Evolutionary conservation across 2,113 vertebrate genomes (phyloP).

Genomic region (Nannobrachium achirus): DNA sequence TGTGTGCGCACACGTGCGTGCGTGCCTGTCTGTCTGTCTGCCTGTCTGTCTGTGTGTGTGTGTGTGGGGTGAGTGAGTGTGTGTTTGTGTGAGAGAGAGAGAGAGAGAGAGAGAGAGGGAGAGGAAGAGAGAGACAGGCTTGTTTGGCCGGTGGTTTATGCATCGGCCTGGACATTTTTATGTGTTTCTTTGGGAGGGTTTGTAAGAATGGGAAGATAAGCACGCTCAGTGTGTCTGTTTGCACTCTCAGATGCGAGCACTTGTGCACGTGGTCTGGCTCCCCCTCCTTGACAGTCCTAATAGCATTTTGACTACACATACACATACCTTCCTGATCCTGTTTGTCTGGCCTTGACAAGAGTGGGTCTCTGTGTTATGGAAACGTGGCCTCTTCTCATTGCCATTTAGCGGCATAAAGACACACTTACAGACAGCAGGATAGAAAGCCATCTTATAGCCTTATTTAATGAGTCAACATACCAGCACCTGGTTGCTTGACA

Average conservation of each 20-base stretch:
- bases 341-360: constrained; percentile 47
- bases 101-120: neutral
- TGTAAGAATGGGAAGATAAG: neutral
- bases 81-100: too few species aligned
- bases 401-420: constrained; percentile 6
- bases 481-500: constrained; percentile 23
- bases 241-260: too few species aligned
- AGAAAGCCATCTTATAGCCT: constrained; percentile 22
- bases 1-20: neutral
- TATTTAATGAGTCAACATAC: neutral
- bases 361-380: constrained; percentile 51
- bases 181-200: neutral
- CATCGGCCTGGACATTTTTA: neutral
- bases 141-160: neutral
- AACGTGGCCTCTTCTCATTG: constrained; percentile 50
- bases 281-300: constrained; percentile 3
- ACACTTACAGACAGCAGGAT: constrained; percentile 30
- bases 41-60: neutral
- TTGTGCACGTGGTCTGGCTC: neutral
- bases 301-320: constrained; percentile 14
- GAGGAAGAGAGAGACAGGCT: too few species aligned
- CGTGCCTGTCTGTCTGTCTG: neutral
- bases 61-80: too few species aligned
- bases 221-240: neutral
- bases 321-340: constrained; percentile 2